Base-by-base conservation (phyloP, 1,140 invertebrate species). In the Rhyzopertha dominica region DNA sequence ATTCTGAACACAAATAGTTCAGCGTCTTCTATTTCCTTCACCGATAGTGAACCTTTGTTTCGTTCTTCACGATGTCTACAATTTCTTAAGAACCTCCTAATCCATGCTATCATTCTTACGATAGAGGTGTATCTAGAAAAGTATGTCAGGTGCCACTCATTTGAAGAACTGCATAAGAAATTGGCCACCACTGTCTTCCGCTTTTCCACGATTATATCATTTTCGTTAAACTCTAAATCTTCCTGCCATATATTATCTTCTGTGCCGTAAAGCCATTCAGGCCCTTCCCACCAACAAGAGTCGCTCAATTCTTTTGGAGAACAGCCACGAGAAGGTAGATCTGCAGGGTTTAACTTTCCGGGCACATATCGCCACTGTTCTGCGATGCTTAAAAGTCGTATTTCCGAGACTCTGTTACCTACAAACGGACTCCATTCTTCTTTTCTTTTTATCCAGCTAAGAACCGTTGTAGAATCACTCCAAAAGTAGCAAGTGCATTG, bases 321-420 rank as follows among this genome's bases (percentile, higher is more conserved):
- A 39, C 50, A 58, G 2, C 59, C 61, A 13, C 62, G n/a, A 1
- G 59, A 65, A 3, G 17, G 12, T 3, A 47, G 34, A 49, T 72
- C 63, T 1, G 59, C 61, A 10, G 64, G 64, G 43, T 4, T 51
- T 17, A 5, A 54, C n/a, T 39, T 60, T 51, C 7, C 45, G 56
- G 19, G 57, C 44, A 40, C 55, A 58, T 13, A 18, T n/a, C 24
- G 24, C 24, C 24, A 26, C 7, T 7, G n/a, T 26, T 26, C n/a
- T 8, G 24, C 7, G n/a, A 8, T n/a, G 7, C 7, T 8, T 7
- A 26, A 8, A 8, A 8, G 7, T 7, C 24, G 24, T 7, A 26
- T 26, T 26, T 26, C 24, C n/a, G 7, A 8, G 7, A 58, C 44
- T 36, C 62, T 25, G 44, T 63, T 62, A 31, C 51, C 51, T 8